Evolutionary conservation across 2,888 invertebrate species (phyloP).

Genomic region (Trypoxylon attenuatum): DNA sequence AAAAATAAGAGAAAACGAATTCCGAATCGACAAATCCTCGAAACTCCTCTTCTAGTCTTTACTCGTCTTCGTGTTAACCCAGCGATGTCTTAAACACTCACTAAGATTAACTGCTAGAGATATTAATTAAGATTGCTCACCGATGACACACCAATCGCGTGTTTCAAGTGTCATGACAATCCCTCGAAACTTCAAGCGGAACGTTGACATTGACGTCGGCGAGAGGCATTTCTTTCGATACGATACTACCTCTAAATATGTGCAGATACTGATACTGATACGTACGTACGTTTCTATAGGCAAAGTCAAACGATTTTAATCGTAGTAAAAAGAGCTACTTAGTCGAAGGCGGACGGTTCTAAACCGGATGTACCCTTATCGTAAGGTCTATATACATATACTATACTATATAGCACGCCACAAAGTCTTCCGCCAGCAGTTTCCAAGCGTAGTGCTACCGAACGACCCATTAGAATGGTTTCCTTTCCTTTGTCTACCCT

Average conservation of each 20-base stretch:
- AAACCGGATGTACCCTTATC: conserved; percentile 46
- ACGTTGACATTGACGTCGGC: conserved; percentile 7
- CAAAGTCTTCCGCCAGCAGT: conserved; percentile 59
- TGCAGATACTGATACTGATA: conserved; percentile 22
- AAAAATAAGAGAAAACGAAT: too few relatives aligned
- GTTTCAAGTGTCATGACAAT: conserved; percentile 56
- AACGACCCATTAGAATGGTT: not conserved
- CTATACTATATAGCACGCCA: conserved; percentile 54
- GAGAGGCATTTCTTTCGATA: conserved; percentile 40
- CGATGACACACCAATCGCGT: conserved; percentile 38
- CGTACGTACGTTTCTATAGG: conserved; percentile 26
- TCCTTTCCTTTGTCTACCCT: not conserved
- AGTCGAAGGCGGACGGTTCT: conserved; percentile 19
- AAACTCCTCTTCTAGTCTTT: conserved; percentile 31
- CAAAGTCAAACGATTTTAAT: conserved; percentile 23
- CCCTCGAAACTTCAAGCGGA: conserved; percentile 41
- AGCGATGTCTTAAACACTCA: conserved; percentile 38
- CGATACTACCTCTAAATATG: conserved; percentile 49
- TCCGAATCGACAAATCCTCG: conserved; percentile 7
- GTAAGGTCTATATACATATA: conserved; percentile 50
- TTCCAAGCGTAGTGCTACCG: conserved; percentile 42
- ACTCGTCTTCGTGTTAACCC: conserved; percentile 27
- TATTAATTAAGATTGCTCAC: conserved; percentile 57
- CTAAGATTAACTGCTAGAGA: conserved; percentile 45
- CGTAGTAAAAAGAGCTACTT: conserved; percentile 9